Percentiles rank a stretch among this genome's conserved stretches.
These are phyloP conservation scores for Acanthococcus lagerstroemiae DNA, from an alignment of 2,888 invertebrate species.

Conservation along the genomic window DNA sequence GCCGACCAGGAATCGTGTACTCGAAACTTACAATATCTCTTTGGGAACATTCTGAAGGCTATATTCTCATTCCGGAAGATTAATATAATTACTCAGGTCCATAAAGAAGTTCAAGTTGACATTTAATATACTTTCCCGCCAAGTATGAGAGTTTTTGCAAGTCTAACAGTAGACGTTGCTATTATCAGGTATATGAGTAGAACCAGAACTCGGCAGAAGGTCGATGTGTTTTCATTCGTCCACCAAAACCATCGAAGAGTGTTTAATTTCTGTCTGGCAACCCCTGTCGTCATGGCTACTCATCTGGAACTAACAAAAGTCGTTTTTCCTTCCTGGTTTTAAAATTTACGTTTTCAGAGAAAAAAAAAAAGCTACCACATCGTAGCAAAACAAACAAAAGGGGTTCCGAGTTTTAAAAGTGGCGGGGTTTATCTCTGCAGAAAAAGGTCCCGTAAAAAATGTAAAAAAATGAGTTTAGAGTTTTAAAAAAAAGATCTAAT, in stretches of 20 bases:
- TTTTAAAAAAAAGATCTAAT: slow-evolving; percentile 23
- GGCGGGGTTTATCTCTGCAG: slow-evolving; percentile 24
- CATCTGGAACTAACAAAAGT: slow-evolving; percentile 28
- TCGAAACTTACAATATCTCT: no score
- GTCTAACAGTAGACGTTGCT: no score
- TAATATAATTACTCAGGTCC: no score
- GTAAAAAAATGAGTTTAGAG: slow-evolving; percentile 21
- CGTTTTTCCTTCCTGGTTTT: slow-evolving; percentile 29
- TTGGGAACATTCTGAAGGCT: no score
- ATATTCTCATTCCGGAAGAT: no score
- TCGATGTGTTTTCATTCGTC: not conserved
- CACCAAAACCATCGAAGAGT: not conserved
- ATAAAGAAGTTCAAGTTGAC: no score
- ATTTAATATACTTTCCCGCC: no score
- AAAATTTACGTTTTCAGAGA: slow-evolving; percentile 27
- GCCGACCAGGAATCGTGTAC: no score
- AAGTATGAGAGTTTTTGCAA: no score
- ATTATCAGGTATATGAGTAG: no score
- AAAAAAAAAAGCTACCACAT: slow-evolving; percentile 4
- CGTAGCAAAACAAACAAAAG: slow-evolving; percentile 24
- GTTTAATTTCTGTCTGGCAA: slow-evolving; percentile 16
- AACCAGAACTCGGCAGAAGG: no score
- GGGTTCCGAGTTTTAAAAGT: slow-evolving; percentile 12
- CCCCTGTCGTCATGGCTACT: slow-evolving; percentile 23
- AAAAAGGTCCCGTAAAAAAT: slow-evolving; percentile 11